A percentile compares a stretch with the other conserved stretches of the same genome.
Evolutionary conservation across 1,140 invertebrate genomes (phyloP).

Genomic region (Adoxophyes honmai): DNA sequence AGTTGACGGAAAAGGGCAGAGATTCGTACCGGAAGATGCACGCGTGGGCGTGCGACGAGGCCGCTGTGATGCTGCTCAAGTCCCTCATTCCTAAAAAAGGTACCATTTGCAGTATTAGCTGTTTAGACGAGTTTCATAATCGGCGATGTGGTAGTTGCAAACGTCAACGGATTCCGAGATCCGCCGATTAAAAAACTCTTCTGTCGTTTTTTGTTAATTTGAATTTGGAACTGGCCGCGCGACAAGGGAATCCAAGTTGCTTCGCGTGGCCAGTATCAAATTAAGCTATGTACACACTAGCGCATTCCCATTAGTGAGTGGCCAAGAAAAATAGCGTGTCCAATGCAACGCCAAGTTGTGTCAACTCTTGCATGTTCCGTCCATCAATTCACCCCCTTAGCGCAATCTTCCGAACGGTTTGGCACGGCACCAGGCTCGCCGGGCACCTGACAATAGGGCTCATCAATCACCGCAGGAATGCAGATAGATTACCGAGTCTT

Average conservation of each 20-base stretch:
- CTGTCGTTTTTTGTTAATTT: neutral
- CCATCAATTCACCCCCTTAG: conserved; percentile 55
- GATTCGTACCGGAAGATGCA: conserved; percentile 99
- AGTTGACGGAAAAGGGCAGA: conserved; percentile 98
- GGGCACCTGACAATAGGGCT: conserved; percentile 51
- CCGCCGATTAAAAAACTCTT: neutral
- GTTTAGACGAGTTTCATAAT: conserved; percentile 8
- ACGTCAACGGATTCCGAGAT: neutral
- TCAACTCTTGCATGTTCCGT: conserved; percentile 44
- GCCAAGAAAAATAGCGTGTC: neutral
- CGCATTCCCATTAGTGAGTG: neutral
- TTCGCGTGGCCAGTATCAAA: neutral
- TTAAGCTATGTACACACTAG: neutral
- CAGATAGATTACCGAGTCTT: conserved; percentile 38
- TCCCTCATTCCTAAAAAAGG: conserved; percentile 99
- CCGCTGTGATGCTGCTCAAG: conserved; percentile 97
- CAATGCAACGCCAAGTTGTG: conserved; percentile 1
- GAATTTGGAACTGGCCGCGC: neutral
- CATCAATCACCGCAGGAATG: conserved; percentile 64
- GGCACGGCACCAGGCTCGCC: conserved; percentile 51
- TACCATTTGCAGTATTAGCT: conserved; percentile 69
- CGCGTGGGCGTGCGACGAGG: conserved; percentile 98
- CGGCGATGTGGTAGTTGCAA: neutral
- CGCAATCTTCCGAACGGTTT: conserved; percentile 65
- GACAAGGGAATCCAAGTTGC: neutral